Evolutionary conservation across 37 sponge, comb jelly and placozoan genomes (phyloP), one percentile per base, ranked within the genome.

Genomic region (Halisarca cf. caerulea): DNA sequence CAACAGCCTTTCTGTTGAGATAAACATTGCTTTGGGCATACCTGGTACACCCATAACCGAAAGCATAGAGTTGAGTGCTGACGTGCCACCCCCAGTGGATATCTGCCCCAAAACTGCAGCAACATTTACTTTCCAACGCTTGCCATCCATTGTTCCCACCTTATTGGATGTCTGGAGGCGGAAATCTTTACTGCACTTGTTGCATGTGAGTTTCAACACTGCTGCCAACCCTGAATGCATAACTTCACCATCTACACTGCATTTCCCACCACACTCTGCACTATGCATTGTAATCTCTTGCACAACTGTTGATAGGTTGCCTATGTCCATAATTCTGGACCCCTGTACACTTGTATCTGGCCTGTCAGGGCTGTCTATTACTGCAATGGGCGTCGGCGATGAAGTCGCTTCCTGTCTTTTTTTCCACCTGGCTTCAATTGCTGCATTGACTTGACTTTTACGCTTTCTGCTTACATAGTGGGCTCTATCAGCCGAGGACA

Each of bases 91-190:
- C n/a, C 90, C 86, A 14, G 83, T 81, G 6, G 79, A 6, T 85
- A 90, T 90, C 55, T 89, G 86, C 15, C 85, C 90, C 78, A 85
- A 82, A 42, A 90, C 86, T 37, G 79, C 90, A 38, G 82, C 81
- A 41, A 80, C 34, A 28, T 84, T 89, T 18, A 64, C 78, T 43
- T 73, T 79, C 85, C 89, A 84, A 9, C 80, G 35, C 41, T 74
- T 58, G 1, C 58, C 59, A 4, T 40, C 36, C 25, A 21, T 23
- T 74, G 77, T 74, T 23, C 2, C 42, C 32, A 74, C 72, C 27
- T 24, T 41, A 5, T 40, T 5, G 17, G 72, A 68, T 28, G 84
- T 42, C 9, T 28, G 25, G 32, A 83, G 3, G 0, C 28, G 35
- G 44, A 69, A 83, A 35, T 15, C 47, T 24, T 66, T 23, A 21